These are phyloP conservation scores for Nemopilema nomurai DNA, from an alignment of 30 jellyfish, hydroid and myxozoan species.

Conservation along the genomic window DNA sequence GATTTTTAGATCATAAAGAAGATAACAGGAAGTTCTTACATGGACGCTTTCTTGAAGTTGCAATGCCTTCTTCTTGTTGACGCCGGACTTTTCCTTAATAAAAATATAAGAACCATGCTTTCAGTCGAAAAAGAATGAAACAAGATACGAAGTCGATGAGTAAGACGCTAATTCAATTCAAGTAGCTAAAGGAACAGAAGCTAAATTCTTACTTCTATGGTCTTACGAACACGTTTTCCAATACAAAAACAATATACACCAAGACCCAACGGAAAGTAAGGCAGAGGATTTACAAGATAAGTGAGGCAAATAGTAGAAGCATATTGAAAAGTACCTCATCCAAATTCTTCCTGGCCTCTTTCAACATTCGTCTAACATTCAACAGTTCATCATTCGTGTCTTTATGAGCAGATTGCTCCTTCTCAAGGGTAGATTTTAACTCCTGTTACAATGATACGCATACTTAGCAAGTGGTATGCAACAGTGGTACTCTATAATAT, in stretches of 20 bases:
- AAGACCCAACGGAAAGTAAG: no score
- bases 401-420: conserved; percentile 46
- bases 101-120: background rate
- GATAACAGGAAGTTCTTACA: no score
- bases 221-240: no score
- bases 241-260: no score
- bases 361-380: conserved; percentile 24
- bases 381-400: conserved; percentile 46
- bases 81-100: conserved; percentile 36
- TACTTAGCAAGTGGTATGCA: background rate
- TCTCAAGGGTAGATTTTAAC: conserved; percentile 28
- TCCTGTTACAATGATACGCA: background rate
- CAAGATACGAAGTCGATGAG: background rate
- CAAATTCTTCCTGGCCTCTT: conserved; percentile 39
- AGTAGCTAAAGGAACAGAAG: no score
- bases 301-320: background rate
- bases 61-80: conserved; percentile 26
- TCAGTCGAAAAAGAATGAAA: no score
- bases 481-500: background rate
- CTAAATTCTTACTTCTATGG: no score
- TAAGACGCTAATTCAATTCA: no score
- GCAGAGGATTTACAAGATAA: background rate
- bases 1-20: no score
- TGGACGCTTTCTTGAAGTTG: conserved; percentile 37
- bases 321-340: conserved; percentile 52